Percentiles rank a stretch among this genome's conserved stretches.
Evolutionary conservation across 2,797 vertebrate species (phyloP).

Genomic region (Falco columbarius): DNA sequence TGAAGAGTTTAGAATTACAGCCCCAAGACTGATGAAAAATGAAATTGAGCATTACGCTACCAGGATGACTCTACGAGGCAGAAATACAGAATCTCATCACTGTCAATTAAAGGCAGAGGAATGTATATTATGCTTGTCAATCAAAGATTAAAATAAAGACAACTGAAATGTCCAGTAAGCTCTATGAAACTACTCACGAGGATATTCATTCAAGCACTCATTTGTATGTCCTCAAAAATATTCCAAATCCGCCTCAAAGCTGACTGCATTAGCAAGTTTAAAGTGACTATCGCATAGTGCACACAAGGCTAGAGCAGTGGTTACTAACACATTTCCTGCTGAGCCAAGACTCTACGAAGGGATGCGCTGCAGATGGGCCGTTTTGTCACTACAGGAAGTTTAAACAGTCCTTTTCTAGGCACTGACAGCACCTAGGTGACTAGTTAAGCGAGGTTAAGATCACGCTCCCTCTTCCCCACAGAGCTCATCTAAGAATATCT

Average conservation of each 20-base stretch:
- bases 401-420: slow-evolving; percentile 34
- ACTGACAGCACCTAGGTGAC: slow-evolving; percentile 29
- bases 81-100: slow-evolving; percentile 53
- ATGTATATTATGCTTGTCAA: slow-evolving; percentile 45
- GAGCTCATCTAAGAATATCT: slow-evolving; percentile 55
- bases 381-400: slow-evolving; percentile 10
- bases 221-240: slow-evolving; percentile 50
- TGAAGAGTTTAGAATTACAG: slow-evolving; percentile 57
- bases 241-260: slow-evolving; percentile 18
- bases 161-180: slow-evolving; percentile 50
- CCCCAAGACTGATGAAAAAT: slow-evolving; percentile 60
- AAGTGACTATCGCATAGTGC: background rate
- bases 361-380: slow-evolving; percentile 53
- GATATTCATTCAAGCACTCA: slow-evolving; percentile 51
- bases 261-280: slow-evolving; percentile 35
- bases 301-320: slow-evolving; percentile 30
- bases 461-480: slow-evolving; percentile 70
- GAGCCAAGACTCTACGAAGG: slow-evolving; percentile 54
- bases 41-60: slow-evolving; percentile 5
- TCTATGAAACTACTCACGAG: slow-evolving; percentile 42
- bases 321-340: background rate
- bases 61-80: slow-evolving; percentile 61
- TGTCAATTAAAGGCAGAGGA: slow-evolving; percentile 65
- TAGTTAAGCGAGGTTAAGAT: slow-evolving; percentile 50
- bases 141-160: slow-evolving; percentile 41